Conservation (phyloP, 2,113 vertebrate genomes). For the Phyllostomus hastatus region DNA sequence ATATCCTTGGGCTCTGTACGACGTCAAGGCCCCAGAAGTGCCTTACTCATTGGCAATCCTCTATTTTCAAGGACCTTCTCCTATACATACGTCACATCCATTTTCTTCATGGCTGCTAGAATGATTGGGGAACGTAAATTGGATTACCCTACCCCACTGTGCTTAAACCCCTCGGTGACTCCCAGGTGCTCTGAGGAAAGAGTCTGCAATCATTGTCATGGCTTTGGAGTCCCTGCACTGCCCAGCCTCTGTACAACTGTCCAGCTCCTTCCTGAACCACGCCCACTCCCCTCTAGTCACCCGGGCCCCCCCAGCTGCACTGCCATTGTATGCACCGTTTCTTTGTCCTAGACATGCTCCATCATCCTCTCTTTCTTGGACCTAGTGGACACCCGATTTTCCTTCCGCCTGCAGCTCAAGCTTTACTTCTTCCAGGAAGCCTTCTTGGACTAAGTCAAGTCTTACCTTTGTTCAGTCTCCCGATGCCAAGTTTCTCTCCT, state of each 20-base stretch:
- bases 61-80: neutral
- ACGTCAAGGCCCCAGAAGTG: neutral
- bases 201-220: neutral
- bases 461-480: neutral
- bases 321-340: accelerated
- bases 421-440: neutral
- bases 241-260: neutral
- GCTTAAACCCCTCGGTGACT: neutral
- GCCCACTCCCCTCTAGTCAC: no score
- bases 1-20: neutral
- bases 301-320: neutral
- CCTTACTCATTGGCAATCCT: neutral
- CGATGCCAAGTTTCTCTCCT: neutral
- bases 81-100: neutral
- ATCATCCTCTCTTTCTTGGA: neutral
- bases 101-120: neutral
- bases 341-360: neutral
- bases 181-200: neutral
- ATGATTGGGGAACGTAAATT: neutral
- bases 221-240: no score
- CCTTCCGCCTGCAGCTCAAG: neutral
- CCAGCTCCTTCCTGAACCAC: neutral
- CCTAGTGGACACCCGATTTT: neutral
- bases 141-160: neutral
- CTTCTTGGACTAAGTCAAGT: neutral